These are phyloP conservation scores for Ochlodes sylvanus DNA, from an alignment of 2,888 invertebrate genomes.

Conservation along the genomic window DNA sequence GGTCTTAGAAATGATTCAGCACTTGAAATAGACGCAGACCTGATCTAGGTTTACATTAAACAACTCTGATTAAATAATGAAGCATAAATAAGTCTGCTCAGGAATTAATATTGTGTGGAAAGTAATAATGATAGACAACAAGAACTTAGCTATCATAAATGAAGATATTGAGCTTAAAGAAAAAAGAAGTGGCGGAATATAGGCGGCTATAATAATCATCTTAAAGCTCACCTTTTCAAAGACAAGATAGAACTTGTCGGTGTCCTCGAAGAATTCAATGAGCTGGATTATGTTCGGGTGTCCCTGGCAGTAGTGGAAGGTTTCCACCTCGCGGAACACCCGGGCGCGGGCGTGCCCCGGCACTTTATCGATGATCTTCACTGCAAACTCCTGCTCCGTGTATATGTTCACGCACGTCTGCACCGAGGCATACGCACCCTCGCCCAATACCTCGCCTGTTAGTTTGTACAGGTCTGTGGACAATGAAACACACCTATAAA, in stretches of 20 bases:
- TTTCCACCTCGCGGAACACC: conserved; percentile 99
- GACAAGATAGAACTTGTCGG: conserved; percentile 98
- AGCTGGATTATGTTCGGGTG: conserved; percentile 99
- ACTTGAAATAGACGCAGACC: conserved; percentile 5
- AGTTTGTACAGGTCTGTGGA: conserved; percentile 95
- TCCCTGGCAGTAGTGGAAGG: conserved; percentile 98
- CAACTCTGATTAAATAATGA: not conserved
- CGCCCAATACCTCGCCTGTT: conserved; percentile 97
- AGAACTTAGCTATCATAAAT: no score
- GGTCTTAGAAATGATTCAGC: conserved; percentile 20
- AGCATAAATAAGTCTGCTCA: not conserved
- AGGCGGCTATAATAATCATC: no score
- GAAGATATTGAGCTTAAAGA: no score
- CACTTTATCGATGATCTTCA: conserved; percentile 98
- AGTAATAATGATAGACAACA: no score
- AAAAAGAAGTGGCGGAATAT: no score
- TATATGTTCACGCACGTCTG: conserved; percentile 96
- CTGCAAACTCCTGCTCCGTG: conserved; percentile 97
- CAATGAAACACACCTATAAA: conserved; percentile 42
- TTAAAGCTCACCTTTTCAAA: conserved; percentile 95
- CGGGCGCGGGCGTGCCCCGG: conserved; percentile 97
- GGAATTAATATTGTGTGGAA: no score
- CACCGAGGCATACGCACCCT: conserved; percentile 98
- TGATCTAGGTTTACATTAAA: conserved; percentile 4
- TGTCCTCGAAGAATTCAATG: conserved; percentile 98